phyloP scores from a whole-genome alignment of 2,113 vertebrate genomes.

The Protobothrops flavoviridis region DNA sequence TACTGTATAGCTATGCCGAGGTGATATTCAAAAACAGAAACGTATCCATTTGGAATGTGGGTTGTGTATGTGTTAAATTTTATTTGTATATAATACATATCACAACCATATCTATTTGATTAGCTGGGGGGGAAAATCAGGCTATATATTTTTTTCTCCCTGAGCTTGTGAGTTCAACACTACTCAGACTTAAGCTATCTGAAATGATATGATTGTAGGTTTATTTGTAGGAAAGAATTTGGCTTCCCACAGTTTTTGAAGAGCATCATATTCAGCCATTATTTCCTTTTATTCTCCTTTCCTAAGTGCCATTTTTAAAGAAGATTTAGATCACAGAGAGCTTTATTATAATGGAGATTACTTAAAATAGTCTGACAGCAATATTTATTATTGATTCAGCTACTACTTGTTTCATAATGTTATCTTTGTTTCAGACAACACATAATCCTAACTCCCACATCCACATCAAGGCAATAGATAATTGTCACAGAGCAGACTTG shows the following conservation, averaged over 20 bases:
- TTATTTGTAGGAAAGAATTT: conserved; percentile 43
- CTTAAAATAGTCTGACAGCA: conserved; percentile 32
- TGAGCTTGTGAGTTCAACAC: conserved; percentile 45
- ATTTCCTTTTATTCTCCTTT: conserved; percentile 18
- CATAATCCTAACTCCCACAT: conserved; percentile 37
- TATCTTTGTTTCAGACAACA: conserved; percentile 30
- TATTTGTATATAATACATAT: background rate
- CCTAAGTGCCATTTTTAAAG: conserved; percentile 35
- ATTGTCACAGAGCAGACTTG: conserved; percentile 19
- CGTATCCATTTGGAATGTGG: background rate
- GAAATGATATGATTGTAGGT: conserved; percentile 42
- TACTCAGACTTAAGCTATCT: conserved; percentile 37
- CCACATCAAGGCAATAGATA: conserved; percentile 36
- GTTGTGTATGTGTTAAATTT: background rate
- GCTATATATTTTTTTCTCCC: conserved; percentile 41
- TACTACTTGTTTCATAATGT: conserved; percentile 40
- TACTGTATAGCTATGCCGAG: accelerated
- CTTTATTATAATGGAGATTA: conserved; percentile 33
- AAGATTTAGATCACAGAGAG: conserved; percentile 33
- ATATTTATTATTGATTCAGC: conserved; percentile 47
- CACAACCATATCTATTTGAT: conserved; percentile 1
- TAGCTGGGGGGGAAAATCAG: conserved; percentile 40
- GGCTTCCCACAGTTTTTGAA: conserved; percentile 38
- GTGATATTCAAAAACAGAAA: background rate
- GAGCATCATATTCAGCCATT: conserved; percentile 28